Base-by-base conservation (phyloP, 2,113 vertebrate genomes). In the Cyphomyrus discorhynchus region DNA sequence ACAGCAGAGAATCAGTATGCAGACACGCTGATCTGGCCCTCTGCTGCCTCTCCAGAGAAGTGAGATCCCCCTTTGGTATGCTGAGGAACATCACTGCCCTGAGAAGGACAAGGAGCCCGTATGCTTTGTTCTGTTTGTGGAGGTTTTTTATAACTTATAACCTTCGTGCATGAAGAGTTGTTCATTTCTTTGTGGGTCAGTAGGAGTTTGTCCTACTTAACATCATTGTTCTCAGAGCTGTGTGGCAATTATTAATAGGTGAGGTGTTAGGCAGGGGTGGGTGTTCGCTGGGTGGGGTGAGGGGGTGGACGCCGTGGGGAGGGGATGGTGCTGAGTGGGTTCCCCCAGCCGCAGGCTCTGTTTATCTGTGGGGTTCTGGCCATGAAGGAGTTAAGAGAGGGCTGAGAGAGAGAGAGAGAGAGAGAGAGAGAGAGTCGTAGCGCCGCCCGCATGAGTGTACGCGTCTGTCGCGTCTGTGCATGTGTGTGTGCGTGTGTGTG, bases 351-450 rank as follows among this genome's bases (percentile, higher is more conserved):
- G 6, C 15, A 42, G 19, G 21, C 21, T 84, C 82, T 24, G 31
- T 84, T 84, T 47, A 45, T 47, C 42, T 27, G 11, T 80, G 88
- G 70, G 86, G 82, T 2, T 21, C 35, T 56, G 91, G 91, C 86
- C 92, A 58, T 88, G 88, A 94, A 93, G 91, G 91, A 92, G 94
- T 95, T 94, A 95, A 95, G 91, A 92, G 90, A 91, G 92, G 91
- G 74, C 92, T 9, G 90, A 90, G 90, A 85, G 86, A 70, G 90
- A 89, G 90, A 80, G 90, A 84, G 90, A 89, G 90, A 80, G 90
- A 84, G 90, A 90, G 91, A 88, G 52, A 90, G 88, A 84, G 50
- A 89, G 89, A 87, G 90, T 66, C 90, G 70, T 89, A 89, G 39
- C 84, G 70, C 89, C 89, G 91, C 88, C 83, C 86, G 52, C 88